Conservation (phyloP, 2,113 vertebrate species). For the Pao palembangensis region DNA sequence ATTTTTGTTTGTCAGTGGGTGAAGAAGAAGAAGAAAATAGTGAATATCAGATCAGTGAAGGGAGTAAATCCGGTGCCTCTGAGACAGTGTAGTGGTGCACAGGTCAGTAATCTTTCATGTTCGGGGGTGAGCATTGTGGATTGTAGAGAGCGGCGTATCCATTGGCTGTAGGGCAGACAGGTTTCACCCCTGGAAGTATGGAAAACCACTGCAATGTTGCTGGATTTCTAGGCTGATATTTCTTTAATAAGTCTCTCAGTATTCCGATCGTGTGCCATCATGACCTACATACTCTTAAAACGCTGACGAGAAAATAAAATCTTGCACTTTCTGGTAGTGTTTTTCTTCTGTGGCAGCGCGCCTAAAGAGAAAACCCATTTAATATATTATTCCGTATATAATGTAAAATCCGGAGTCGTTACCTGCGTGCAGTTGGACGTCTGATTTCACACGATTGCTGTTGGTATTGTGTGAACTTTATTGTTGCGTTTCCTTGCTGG, state of each 20-base stretch:
- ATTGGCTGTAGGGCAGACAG: constrained; percentile 32
- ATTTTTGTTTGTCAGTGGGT: constrained; percentile 44
- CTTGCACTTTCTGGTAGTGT: constrained; percentile 44
- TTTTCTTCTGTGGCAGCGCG: constrained; percentile 21
- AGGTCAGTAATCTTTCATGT: constrained; percentile 61
- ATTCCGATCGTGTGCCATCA: constrained; percentile 65
- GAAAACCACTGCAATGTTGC: constrained; percentile 37
- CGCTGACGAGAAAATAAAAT: constrained; percentile 68
- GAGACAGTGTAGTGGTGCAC: constrained; percentile 43
- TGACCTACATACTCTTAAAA: constrained; percentile 72
- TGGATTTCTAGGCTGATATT: constrained; percentile 67
- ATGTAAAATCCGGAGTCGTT: constrained; percentile 24
- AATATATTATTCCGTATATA: constrained; percentile 51
- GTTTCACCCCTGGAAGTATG: constrained; percentile 31
- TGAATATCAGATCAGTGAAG: constrained; percentile 42
- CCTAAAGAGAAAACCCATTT: constrained; percentile 44
- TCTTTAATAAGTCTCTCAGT: constrained; percentile 72
- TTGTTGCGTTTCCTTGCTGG: neutral
- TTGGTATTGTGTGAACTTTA: neutral
- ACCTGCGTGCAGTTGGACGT: neutral
- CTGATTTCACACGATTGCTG: constrained; percentile 8
- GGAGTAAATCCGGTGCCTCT: constrained; percentile 44
- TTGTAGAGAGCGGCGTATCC: constrained; percentile 25
- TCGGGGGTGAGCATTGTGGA: constrained; percentile 30
- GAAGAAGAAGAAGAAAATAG: constrained; percentile 34